Evolutionary conservation across 2,888 invertebrate genomes (phyloP).

Genomic region (Dryobotodes eremita): DNA sequence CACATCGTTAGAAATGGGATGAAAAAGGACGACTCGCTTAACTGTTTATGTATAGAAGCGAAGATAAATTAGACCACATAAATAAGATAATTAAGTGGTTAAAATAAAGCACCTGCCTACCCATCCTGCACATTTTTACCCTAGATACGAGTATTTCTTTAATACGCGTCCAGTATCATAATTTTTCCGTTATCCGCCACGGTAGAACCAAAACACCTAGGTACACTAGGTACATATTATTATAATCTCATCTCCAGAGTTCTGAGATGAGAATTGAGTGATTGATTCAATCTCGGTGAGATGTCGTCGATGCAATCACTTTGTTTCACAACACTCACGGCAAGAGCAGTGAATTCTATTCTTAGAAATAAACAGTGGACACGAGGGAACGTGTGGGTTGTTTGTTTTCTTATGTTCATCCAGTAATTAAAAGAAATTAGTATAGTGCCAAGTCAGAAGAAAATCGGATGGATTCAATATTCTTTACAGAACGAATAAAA

Average conservation of each 20-base stretch:
- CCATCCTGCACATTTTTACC: too few species aligned
- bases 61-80: background rate
- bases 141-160: background rate
- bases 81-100: background rate
- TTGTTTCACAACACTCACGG: background rate
- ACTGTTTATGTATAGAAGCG: background rate
- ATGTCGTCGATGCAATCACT: conserved; percentile 49
- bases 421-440: background rate
- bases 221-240: background rate
- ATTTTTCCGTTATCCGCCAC: background rate
- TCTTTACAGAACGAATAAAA: background rate
- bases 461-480: background rate
- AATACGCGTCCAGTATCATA: background rate
- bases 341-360: background rate
- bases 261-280: too few species aligned
- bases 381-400: background rate
- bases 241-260: background rate
- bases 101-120: background rate
- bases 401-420: background rate
- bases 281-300: conserved; percentile 35
- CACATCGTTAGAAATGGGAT: background rate
- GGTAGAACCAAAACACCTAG: background rate
- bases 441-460: background rate
- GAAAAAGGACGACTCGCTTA: background rate
- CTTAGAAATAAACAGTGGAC: background rate